phyloP scores from a whole-genome alignment of 2,888 invertebrate species.

The Drosophila paranaensis region DNA sequence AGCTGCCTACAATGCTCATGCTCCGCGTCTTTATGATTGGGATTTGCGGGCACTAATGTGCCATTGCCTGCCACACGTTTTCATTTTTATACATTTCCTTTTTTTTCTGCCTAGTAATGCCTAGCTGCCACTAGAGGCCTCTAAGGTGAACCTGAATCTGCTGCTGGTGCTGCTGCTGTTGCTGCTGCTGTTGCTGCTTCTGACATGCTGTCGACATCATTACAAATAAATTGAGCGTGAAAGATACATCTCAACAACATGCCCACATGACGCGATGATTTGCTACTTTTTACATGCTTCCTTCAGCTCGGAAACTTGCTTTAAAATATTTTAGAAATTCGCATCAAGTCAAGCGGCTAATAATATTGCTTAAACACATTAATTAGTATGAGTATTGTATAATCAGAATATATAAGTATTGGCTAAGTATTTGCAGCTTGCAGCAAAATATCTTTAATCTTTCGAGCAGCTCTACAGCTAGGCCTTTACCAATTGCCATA shows the following conservation, averaged over 20 bases:
- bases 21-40: constrained; percentile 68
- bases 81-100: background rate
- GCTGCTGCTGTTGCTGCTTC: constrained; percentile 25
- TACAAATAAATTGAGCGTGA: constrained; percentile 79
- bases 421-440: background rate
- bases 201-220: constrained; percentile 72
- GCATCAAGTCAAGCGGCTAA: background rate
- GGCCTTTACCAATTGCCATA: constrained; percentile 52
- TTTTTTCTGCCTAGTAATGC: constrained; percentile 38
- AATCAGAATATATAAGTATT: background rate
- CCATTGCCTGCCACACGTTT: constrained; percentile 54
- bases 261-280: constrained; percentile 61
- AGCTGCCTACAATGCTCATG: constrained; percentile 29
- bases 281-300: constrained; percentile 33
- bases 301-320: constrained; percentile 16
- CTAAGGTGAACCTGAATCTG: constrained; percentile 19
- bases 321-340: constrained; percentile 34
- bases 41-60: constrained; percentile 76
- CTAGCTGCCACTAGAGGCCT: constrained; percentile 31
- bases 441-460: constrained; percentile 19
- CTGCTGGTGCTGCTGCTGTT: background rate
- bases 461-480: constrained; percentile 24
- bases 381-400: background rate
- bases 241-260: constrained; percentile 73
- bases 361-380: background rate